Evolutionary conservation across 2,888 invertebrate species (phyloP).

Genomic region (Mythimna lalbum): DNA sequence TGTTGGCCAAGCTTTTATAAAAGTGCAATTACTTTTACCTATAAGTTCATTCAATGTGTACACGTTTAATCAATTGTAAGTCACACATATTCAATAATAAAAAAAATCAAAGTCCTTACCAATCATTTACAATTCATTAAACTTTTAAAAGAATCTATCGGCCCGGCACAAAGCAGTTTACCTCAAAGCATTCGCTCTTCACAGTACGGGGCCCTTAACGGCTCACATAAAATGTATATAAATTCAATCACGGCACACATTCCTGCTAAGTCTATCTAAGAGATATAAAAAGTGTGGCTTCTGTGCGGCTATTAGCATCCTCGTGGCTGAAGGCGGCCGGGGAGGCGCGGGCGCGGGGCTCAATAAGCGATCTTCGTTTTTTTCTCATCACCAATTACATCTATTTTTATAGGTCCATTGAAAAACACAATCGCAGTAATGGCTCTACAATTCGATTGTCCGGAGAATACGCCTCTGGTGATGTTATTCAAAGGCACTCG

Average conservation of each 20-base stretch:
- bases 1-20: not conserved
- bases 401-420: conserved; percentile 83
- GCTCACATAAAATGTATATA: conserved; percentile 37
- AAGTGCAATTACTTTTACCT: not conserved
- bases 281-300: conserved; percentile 70
- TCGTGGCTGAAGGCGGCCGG: conserved; percentile 55
- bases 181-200: conserved; percentile 38
- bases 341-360: conserved; percentile 64
- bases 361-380: conserved; percentile 81
- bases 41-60: not conserved
- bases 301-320: conserved; percentile 76
- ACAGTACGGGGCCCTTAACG: conserved; percentile 34
- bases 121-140: not conserved
- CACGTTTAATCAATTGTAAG: not conserved
- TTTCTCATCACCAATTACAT: conserved; percentile 84
- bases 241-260: conserved; percentile 61
- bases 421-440: conserved; percentile 82
- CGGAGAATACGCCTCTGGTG: conserved; percentile 73
- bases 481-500: conserved; percentile 73
- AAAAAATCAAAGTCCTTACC: conserved; percentile 5
- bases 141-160: not conserved
- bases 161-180: conserved; percentile 25
- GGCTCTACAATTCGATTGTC: conserved; percentile 80
- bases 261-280: conserved; percentile 53
- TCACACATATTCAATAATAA: not conserved